A percentile compares a stretch with the other conserved stretches of the same genome.
Conservation (phyloP, 1,140 invertebrate species). For the Pinna nobilis region DNA sequence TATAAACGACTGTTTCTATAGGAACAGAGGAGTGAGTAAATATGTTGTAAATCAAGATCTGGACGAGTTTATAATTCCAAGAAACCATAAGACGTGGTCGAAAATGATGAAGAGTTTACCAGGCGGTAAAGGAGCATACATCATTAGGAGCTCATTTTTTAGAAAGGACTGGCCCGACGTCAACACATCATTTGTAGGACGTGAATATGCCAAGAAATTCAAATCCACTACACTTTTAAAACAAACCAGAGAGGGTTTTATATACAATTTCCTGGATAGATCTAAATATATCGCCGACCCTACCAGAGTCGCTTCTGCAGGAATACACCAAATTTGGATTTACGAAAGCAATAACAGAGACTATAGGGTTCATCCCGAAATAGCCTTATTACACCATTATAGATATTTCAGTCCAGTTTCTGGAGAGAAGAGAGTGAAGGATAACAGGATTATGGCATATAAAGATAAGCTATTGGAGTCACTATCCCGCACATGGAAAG, state of each 20-base stretch:
- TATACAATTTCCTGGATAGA: neutral
- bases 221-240: slow-evolving; percentile 12
- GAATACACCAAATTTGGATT: slow-evolving; percentile 87
- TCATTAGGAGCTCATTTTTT: slow-evolving; percentile 40
- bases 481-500: neutral
- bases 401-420: slow-evolving; percentile 72
- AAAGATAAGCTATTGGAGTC: slow-evolving; percentile 12
- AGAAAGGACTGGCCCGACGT: slow-evolving; percentile 30
- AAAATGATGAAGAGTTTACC: slow-evolving; percentile 18
- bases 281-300: slow-evolving; percentile 10
- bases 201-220: slow-evolving; percentile 7
- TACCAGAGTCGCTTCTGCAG: neutral
- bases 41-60: slow-evolving; percentile 38
- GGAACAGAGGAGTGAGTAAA: slow-evolving; percentile 18
- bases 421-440: neutral
- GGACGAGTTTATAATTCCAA: slow-evolving; percentile 42
- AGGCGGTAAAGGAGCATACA: neutral
- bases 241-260: neutral
- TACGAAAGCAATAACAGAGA: neutral
- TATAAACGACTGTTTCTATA: slow-evolving; percentile 46
- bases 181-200: neutral
- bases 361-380: slow-evolving; percentile 85
- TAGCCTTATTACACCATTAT: slow-evolving; percentile 92
- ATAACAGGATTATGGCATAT: slow-evolving; percentile 16
- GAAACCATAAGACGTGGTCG: slow-evolving; percentile 25